Conservation (phyloP, 2,113 vertebrate species). For the Ceyx cyanopectus region DNA sequence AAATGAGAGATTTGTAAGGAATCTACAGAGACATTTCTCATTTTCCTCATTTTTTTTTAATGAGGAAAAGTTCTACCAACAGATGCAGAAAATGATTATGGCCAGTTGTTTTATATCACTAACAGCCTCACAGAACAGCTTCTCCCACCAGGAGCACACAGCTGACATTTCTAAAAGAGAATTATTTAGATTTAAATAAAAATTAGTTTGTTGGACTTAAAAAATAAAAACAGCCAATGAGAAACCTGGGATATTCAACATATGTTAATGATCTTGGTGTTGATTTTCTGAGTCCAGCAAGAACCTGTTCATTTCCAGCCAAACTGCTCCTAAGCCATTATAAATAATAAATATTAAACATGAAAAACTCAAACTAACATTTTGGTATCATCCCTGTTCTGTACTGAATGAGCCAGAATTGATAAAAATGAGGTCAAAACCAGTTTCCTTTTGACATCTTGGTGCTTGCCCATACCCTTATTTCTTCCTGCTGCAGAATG, state of each 20-base stretch:
- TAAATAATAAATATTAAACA: background rate
- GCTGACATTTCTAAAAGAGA: background rate
- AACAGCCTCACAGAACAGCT: background rate
- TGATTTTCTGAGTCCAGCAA: background rate
- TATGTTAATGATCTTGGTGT: background rate
- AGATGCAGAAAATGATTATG: background rate
- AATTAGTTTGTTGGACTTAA: background rate
- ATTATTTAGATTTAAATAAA: background rate
- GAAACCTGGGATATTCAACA: background rate
- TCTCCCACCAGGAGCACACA: background rate
- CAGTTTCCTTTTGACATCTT: background rate
- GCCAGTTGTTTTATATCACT: background rate
- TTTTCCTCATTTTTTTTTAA: background rate
- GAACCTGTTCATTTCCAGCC: background rate
- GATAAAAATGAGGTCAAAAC: background rate
- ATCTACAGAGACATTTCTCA: background rate
- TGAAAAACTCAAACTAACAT: background rate
- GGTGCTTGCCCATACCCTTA: background rate
- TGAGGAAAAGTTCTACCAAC: background rate
- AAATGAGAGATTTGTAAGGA: background rate
- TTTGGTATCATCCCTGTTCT: background rate
- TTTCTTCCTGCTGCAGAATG: background rate
- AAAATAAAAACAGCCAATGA: background rate
- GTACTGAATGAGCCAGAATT: background rate
- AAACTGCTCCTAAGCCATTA: rapidly evolving